These are phyloP conservation scores for Drosophila lowei DNA, from an alignment of 1,140 invertebrate species.

Conservation along the genomic window DNA sequence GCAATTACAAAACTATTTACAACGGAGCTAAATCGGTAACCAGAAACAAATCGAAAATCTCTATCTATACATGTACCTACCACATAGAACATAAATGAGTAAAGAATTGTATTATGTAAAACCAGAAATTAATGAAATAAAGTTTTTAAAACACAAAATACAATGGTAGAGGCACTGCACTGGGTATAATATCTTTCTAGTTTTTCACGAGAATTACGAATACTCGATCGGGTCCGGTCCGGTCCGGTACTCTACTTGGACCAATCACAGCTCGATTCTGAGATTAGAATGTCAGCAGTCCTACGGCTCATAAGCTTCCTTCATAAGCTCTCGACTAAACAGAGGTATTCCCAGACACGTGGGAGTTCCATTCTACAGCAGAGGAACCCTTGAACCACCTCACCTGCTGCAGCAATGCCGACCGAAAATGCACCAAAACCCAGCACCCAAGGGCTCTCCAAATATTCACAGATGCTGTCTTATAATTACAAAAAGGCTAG, in stretches of 20 bases:
- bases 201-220: too few species aligned
- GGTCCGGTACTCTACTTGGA: too few species aligned
- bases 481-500: too few species aligned
- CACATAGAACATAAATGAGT: conserved; percentile 29
- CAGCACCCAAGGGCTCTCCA: too few species aligned
- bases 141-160: conserved; percentile 64
- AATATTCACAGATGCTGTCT: not conserved
- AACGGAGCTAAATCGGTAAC: conserved; percentile 38
- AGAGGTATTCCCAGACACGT: too few species aligned
- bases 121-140: conserved; percentile 63
- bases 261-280: too few species aligned
- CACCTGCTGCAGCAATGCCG: not conserved
- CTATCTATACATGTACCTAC: conserved; percentile 62
- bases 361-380: too few species aligned
- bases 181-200: not conserved
- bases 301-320: too few species aligned
- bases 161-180: not conserved
- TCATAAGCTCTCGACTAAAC: too few species aligned
- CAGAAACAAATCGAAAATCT: conserved; percentile 53
- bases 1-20: conserved; percentile 48
- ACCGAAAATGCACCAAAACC: not conserved
- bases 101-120: conserved; percentile 69
- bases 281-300: too few species aligned
- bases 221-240: too few species aligned
- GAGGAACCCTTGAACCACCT: too few species aligned